phyloP scores from a whole-genome alignment of 2,888 invertebrate genomes.

The Limnephilus auricula region DNA sequence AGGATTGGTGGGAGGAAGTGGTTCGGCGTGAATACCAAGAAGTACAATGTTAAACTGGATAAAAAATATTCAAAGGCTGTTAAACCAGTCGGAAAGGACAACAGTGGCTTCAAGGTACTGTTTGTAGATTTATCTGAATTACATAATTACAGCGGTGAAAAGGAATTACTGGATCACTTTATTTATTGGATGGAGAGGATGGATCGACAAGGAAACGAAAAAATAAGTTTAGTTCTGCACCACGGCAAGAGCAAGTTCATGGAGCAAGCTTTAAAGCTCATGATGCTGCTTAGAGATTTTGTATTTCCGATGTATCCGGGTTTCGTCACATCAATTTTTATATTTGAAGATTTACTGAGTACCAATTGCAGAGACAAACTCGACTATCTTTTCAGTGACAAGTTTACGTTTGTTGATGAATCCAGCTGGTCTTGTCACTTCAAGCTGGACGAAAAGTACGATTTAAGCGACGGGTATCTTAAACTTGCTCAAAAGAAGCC shows the following conservation, averaged over 20 bases:
- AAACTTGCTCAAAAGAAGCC: background rate
- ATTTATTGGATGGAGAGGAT: background rate
- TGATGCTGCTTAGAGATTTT: background rate
- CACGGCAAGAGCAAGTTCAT: background rate
- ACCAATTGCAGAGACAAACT: background rate
- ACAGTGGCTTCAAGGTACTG: background rate
- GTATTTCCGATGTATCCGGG: background rate
- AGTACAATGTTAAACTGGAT: background rate
- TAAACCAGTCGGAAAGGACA: conserved; percentile 6
- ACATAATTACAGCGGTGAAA: background rate
- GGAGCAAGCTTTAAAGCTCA: background rate
- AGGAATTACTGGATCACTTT: background rate
- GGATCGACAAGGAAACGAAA: background rate
- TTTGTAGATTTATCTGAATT: background rate
- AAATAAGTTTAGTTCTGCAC: background rate
- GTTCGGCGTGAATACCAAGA: background rate
- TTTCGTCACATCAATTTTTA: background rate
- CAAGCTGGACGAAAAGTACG: conserved; percentile 10
- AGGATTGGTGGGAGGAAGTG: background rate
- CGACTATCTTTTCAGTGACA: no score
- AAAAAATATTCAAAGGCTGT: conserved; percentile 4
- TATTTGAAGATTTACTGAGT: conserved; percentile 27
- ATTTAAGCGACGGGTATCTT: background rate
- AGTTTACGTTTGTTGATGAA: background rate
- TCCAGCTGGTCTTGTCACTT: background rate